Percentiles rank a stretch among this genome's conserved stretches.
Conservation (phyloP, 2,113 vertebrate genomes). For the Crocuta crocuta region DNA sequence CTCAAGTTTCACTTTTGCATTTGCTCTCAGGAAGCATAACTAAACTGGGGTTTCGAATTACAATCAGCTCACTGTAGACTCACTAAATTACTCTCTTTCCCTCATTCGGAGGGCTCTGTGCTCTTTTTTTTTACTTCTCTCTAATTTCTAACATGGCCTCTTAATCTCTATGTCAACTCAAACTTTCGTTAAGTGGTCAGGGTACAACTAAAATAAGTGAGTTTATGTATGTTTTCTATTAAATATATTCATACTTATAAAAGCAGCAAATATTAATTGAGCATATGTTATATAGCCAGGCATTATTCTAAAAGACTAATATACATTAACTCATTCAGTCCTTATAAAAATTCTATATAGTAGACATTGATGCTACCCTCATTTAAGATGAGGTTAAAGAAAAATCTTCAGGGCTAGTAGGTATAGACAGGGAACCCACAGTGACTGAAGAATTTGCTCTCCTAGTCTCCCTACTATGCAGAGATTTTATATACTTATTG, state of each 20-base stretch:
- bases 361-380: neutral
- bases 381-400: neutral
- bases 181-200: neutral
- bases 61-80: neutral
- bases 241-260: neutral
- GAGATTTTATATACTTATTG: neutral
- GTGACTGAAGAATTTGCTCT: neutral
- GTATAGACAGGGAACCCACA: neutral
- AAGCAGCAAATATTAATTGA: neutral
- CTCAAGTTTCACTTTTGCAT: conserved; percentile 18
- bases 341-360: neutral
- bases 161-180: neutral
- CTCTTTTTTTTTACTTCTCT: neutral
- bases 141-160: neutral
- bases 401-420: accelerated
- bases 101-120: neutral
- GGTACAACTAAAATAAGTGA: neutral
- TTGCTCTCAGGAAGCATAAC: neutral
- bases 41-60: neutral
- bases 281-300: neutral
- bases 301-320: neutral
- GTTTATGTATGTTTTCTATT: neutral
- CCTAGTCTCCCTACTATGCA: neutral
- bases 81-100: neutral
- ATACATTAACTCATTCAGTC: neutral